A percentile compares a stretch with the other conserved stretches of the same genome.
phyloP scores from a whole-genome alignment of 2,113 vertebrate genomes.

The Solea solea region DNA sequence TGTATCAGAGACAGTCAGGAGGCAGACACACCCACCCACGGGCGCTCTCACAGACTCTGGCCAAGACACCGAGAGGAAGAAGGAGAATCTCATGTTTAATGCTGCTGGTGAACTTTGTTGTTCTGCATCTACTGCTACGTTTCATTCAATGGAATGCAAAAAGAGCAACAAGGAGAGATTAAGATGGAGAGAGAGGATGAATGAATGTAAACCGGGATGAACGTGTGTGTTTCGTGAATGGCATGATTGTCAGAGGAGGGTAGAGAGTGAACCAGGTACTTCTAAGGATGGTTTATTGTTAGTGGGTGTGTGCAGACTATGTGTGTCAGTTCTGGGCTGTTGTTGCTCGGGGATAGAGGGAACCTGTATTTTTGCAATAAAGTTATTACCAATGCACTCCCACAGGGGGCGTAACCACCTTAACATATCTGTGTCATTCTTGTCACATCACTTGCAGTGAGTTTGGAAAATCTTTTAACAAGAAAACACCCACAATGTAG shows the following conservation, averaged over 20 bases:
- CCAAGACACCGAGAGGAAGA: slow-evolving; percentile 33
- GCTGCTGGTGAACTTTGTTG: slow-evolving; percentile 74
- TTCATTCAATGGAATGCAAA: slow-evolving; percentile 63
- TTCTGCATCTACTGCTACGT: slow-evolving; percentile 65
- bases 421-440: slow-evolving; percentile 39
- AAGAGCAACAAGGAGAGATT: slow-evolving; percentile 41
- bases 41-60: slow-evolving; percentile 55
- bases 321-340: slow-evolving; percentile 70
- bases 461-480: no score
- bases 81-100: slow-evolving; percentile 55
- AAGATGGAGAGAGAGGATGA: slow-evolving; percentile 43
- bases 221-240: slow-evolving; percentile 54
- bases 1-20: slow-evolving; percentile 77
- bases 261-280: not conserved
- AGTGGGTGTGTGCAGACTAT: slow-evolving; percentile 68
- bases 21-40: slow-evolving; percentile 65
- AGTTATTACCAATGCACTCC: slow-evolving; percentile 86
- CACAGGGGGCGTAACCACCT: slow-evolving; percentile 80
- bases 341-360: slow-evolving; percentile 83
- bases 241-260: slow-evolving; percentile 7
- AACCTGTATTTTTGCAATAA: slow-evolving; percentile 91
- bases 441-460: not conserved
- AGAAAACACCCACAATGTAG: no score
- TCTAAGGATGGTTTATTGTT: slow-evolving; percentile 54
- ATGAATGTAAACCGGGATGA: slow-evolving; percentile 65